Conservation (phyloP, 1,140 invertebrate genomes). For the Limonius californicus region DNA sequence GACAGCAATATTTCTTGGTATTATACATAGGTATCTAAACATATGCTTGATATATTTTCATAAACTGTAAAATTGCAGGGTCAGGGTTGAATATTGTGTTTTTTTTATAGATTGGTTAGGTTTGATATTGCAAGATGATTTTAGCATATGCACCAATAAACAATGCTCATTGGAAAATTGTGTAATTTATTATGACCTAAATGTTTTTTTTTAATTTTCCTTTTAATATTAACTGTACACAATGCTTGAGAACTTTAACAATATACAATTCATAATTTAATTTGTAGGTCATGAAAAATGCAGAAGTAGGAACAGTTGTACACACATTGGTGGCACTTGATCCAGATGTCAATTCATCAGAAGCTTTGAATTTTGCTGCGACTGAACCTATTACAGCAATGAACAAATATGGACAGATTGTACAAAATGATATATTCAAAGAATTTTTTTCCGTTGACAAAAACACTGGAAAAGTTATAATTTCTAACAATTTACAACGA, state of each 20-base stretch:
- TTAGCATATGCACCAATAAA: too few relatives aligned
- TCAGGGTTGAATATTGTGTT: too few relatives aligned
- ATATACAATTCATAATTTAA: not conserved
- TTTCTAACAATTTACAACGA: conserved; percentile 61
- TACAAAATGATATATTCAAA: conserved; percentile 56
- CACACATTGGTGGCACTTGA: conserved; percentile 73
- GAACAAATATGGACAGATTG: conserved; percentile 76
- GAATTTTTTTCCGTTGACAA: conserved; percentile 71
- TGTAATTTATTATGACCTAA: too few relatives aligned
- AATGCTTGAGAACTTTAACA: too few relatives aligned
- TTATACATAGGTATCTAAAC: too few relatives aligned
- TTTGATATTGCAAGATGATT: too few relatives aligned
- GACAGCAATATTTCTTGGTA: too few relatives aligned
- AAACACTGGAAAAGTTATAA: conserved; percentile 67
- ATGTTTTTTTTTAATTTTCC: too few relatives aligned
- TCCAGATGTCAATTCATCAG: conserved; percentile 69
- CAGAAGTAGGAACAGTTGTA: conserved; percentile 66
- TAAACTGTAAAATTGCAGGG: too few relatives aligned
- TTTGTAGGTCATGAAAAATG: conserved; percentile 66
- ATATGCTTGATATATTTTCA: too few relatives aligned
- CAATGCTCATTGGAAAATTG: too few relatives aligned
- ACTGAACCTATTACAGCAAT: conserved; percentile 69
- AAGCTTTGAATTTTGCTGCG: conserved; percentile 67
- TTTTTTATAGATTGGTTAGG: not conserved
- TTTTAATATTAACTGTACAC: too few relatives aligned